phyloP scores from a whole-genome alignment of 2,797 vertebrate genomes.

The Emydoidea blandingii region DNA sequence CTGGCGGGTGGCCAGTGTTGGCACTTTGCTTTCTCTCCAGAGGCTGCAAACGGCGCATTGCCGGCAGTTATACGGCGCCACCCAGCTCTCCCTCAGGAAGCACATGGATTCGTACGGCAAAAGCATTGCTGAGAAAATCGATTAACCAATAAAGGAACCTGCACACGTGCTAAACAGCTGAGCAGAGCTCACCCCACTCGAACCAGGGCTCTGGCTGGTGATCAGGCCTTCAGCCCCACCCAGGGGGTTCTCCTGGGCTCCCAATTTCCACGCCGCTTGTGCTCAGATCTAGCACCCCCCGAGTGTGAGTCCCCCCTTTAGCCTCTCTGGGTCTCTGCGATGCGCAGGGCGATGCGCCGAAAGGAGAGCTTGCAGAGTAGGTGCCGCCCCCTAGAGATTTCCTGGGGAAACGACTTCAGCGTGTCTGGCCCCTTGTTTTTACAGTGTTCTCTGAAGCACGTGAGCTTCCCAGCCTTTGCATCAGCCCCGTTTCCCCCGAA shows the following conservation, averaged over 20 bases:
- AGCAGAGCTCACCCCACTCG: neutral
- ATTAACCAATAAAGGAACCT: neutral
- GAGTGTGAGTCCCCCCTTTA: too few relatives aligned
- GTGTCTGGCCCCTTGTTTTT: neutral
- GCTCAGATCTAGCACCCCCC: too few relatives aligned
- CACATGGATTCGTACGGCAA: neutral
- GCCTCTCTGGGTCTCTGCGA: neutral
- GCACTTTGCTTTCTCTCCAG: neutral
- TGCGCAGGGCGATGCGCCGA: neutral
- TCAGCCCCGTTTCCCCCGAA: neutral
- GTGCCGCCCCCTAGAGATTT: neutral
- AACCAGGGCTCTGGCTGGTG: neutral
- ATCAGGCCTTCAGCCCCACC: neutral
- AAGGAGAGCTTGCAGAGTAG: neutral
- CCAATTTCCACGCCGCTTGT: neutral
- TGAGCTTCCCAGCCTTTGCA: neutral
- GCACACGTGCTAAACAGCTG: neutral
- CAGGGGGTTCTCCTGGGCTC: too few relatives aligned
- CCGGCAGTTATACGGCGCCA: accelerated
- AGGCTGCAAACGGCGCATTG: neutral
- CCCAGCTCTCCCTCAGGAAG: neutral
- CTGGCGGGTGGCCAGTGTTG: neutral
- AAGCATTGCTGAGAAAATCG: neutral
- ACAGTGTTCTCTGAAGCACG: neutral
- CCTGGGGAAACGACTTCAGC: neutral